Evolutionary conservation across 1,140 invertebrate species (phyloP), one percentile per base, ranked within the genome.

Genomic region (Mesaphorura yosii): DNA sequence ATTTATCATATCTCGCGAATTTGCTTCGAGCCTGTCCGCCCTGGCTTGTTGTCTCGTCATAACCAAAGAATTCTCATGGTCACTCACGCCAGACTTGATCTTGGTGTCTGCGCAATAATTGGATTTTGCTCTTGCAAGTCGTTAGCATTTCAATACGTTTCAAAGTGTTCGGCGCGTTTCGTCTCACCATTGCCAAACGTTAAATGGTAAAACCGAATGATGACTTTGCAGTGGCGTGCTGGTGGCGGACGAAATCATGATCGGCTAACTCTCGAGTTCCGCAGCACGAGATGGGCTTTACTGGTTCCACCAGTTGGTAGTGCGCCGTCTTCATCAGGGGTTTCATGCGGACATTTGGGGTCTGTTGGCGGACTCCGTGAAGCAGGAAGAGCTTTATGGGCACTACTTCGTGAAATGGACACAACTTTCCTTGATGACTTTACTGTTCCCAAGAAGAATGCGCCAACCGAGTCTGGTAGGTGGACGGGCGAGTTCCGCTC

Each of bases 161-260:
- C n/a, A n/a, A n/a, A n/a, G n/a, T n/a, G n/a, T n/a, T n/a, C n/a
- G n/a, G n/a, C n/a, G n/a, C n/a, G n/a, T n/a, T n/a, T n/a, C n/a
- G n/a, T n/a, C n/a, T n/a, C n/a, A n/a, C n/a, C n/a, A n/a, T n/a
- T n/a, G n/a, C n/a, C n/a, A n/a, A n/a, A n/a, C n/a, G n/a, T n/a
- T n/a, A n/a, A n/a, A n/a, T n/a, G n/a, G n/a, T n/a, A n/a, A n/a
- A n/a, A n/a, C n/a, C n/a, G n/a, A n/a, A n/a, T n/a, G n/a, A 15
- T 53, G 45, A 7, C 31, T 12, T 22, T 44, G 12, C 72, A 81
- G 69, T 83, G 80, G 80, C 68, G 77, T 44, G 74, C 77, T 4
- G 76, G 78, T 17, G 77, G 76, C 7, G 79, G 79, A 12, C 70
- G 79, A 44, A 75, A 73, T 23, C 78, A 80, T 66, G 78, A 82